Conservation (phyloP, 2,113 vertebrate species). For the Furnarius figulus region DNA sequence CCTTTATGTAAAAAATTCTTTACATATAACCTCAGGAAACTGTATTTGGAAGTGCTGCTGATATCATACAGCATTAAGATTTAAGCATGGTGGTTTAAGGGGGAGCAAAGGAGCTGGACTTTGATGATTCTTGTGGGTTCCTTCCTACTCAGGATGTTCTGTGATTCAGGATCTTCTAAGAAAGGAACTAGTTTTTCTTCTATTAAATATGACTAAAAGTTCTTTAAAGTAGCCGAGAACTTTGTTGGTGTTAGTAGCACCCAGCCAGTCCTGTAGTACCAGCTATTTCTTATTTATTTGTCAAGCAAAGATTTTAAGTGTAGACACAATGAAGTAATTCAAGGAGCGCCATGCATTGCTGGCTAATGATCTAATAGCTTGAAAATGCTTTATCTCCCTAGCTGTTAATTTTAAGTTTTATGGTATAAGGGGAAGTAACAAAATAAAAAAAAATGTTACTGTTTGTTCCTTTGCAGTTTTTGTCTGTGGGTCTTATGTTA, state of each 20-base stretch:
- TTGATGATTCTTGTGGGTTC: not conserved
- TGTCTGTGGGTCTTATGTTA: not conserved
- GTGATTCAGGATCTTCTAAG: not conserved
- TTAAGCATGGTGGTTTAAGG: not conserved
- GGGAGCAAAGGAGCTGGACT: not conserved
- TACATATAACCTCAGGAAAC: not conserved
- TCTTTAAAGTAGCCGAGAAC: not conserved
- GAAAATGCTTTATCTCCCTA: conserved; percentile 42
- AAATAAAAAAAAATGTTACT: not conserved
- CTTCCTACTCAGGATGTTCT: not conserved
- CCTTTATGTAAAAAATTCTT: not conserved
- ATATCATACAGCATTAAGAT: not conserved
- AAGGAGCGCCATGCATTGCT: not conserved
- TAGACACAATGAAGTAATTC: conserved; percentile 43
- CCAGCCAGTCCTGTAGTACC: not conserved
- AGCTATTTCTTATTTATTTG: not conserved
- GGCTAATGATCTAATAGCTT: conserved; percentile 55
- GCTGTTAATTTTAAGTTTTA: not conserved
- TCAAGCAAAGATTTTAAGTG: conserved; percentile 5
- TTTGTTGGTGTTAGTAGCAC: not conserved
- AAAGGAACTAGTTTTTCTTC: not conserved
- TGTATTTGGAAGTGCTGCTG: not conserved
- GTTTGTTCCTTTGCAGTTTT: not conserved
- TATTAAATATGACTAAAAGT: not conserved
- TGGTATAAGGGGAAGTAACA: not conserved